A percentile compares a stretch with the other conserved stretches of the same genome.
Evolutionary conservation across 2,888 invertebrate genomes (phyloP).

Genomic region (Callyntrura guangdongensis): DNA sequence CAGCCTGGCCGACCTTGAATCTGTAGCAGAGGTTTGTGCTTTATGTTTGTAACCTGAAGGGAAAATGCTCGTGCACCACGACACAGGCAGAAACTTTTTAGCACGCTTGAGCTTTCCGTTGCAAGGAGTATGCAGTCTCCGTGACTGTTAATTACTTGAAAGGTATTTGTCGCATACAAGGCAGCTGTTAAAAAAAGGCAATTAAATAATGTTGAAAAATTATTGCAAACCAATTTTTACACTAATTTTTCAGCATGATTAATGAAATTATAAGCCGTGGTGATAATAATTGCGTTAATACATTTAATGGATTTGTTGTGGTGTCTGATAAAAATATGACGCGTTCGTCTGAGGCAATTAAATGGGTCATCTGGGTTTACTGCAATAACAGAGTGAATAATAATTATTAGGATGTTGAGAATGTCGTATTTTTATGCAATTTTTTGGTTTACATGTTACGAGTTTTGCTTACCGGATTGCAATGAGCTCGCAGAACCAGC

Average conservation of each 20-base stretch:
- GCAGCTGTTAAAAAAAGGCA: slow-evolving; percentile 45
- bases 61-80: slow-evolving; percentile 75
- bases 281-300: slow-evolving; percentile 51
- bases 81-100: slow-evolving; percentile 75
- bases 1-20: slow-evolving; percentile 79
- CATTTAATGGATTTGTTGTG: slow-evolving; percentile 78
- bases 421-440: not conserved
- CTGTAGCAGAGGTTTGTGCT: slow-evolving; percentile 74
- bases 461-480: slow-evolving; percentile 13
- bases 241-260: too few relatives aligned
- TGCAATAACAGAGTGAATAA: not conserved
- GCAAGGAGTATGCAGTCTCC: slow-evolving; percentile 80
- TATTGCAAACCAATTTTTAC: too few relatives aligned
- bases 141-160: slow-evolving; percentile 80
- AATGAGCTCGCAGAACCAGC: slow-evolving; percentile 45
- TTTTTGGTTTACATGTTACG: too few relatives aligned
- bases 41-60: slow-evolving; percentile 67
- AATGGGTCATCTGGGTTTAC: slow-evolving; percentile 69
- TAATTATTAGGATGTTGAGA: not conserved
- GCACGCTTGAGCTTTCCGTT: slow-evolving; percentile 73
- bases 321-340: slow-evolving; percentile 79
- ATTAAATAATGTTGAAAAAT: too few relatives aligned
- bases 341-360: slow-evolving; percentile 71
- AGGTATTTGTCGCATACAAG: slow-evolving; percentile 74
- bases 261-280: not conserved